Percentiles rank a stretch among this genome's conserved stretches.
Conservation (phyloP, 2,888 invertebrate genomes). For the Meloe dianella region DNA sequence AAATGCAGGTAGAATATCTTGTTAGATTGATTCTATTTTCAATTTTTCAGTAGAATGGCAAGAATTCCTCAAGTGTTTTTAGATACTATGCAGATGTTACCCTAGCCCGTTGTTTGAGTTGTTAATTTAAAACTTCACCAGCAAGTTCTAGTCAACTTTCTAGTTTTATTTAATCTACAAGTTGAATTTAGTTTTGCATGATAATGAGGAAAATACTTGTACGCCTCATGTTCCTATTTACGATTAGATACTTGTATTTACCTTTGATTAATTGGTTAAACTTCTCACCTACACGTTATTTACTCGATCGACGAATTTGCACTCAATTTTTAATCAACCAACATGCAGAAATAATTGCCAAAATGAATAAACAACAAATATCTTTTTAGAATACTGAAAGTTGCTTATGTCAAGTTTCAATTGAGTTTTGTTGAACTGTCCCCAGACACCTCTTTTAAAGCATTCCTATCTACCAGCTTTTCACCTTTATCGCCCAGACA, state of each 20-base stretch:
- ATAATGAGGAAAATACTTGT: conserved; percentile 32
- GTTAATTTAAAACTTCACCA: conserved; percentile 29
- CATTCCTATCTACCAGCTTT: not conserved
- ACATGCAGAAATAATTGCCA: too few relatives aligned
- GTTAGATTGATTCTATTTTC: not conserved
- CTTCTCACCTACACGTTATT: not conserved
- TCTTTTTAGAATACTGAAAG: not conserved
- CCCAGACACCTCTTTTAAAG: not conserved
- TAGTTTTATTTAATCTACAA: conserved; percentile 34
- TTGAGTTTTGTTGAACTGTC: conserved; percentile 8
- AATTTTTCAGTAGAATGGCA: not conserved
- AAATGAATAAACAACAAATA: not conserved
- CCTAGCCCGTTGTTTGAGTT: conserved; percentile 26
- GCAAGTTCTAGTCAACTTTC: conserved; percentile 27
- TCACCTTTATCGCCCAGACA: not conserved
- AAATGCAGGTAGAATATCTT: not conserved
- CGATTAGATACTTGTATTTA: not conserved
- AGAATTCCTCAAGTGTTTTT: not conserved
- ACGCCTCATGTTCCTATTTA: conserved; percentile 9
- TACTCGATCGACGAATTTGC: not conserved
- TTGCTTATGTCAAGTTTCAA: conserved; percentile 11
- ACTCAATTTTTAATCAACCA: not conserved
- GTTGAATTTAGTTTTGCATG: conserved; percentile 35
- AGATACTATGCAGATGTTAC: conserved; percentile 20
- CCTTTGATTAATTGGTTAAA: conserved; percentile 6